These are phyloP conservation scores for Pimephales promelas DNA, from an alignment of 2,113 vertebrate genomes.

Conservation along the genomic window DNA sequence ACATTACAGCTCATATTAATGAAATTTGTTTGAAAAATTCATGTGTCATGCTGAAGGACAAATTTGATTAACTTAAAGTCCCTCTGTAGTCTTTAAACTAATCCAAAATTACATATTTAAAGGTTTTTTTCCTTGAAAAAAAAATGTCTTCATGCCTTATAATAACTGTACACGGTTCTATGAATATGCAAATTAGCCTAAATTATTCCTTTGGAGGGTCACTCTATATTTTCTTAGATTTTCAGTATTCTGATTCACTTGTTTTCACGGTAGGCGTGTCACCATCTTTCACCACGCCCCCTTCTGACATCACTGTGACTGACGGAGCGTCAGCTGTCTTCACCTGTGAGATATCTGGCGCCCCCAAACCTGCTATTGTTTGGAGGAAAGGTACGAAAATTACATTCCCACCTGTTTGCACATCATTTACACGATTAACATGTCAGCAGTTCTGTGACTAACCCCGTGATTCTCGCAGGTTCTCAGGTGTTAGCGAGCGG, in stretches of 20 bases:
- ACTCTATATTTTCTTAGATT: neutral
- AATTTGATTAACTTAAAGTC: neutral
- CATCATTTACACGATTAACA: neutral
- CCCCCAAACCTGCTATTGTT: conserved; percentile 87
- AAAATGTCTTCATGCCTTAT: too few species aligned
- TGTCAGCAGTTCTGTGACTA: neutral
- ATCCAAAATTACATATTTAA: too few species aligned
- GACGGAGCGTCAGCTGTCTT: conserved; percentile 83
- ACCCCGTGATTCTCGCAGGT: conserved; percentile 69
- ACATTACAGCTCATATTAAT: neutral
- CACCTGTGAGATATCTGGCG: conserved; percentile 85
- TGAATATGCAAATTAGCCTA: too few species aligned
- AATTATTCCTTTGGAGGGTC: too few species aligned
- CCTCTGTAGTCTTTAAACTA: too few species aligned
- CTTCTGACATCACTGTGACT: conserved; percentile 84
- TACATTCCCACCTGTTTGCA: conserved; percentile 7
- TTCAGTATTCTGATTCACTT: neutral
- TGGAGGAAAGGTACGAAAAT: conserved; percentile 86
- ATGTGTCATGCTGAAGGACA: neutral
- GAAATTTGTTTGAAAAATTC: neutral
- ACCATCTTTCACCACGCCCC: conserved; percentile 79
- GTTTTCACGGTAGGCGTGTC: conserved; percentile 77
- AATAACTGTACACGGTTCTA: too few species aligned
- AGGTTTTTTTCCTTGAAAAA: too few species aligned
- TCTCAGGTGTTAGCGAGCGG: conserved; percentile 87